Evolutionary conservation across 2,888 invertebrate species (phyloP).

Genomic region (Chloroclystis v-ata): DNA sequence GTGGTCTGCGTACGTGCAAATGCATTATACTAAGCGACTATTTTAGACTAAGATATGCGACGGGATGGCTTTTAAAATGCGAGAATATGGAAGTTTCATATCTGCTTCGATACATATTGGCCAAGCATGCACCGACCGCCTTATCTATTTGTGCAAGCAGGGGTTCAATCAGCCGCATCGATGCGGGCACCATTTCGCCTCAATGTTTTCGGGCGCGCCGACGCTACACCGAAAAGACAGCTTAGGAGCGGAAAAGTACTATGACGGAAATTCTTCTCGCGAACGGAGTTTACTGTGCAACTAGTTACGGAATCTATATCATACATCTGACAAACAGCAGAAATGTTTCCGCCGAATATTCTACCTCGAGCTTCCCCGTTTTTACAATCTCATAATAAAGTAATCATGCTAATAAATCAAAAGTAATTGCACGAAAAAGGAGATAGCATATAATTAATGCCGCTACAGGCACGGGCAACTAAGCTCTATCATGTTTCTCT

Average conservation of each 20-base stretch:
- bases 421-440: slow-evolving; percentile 14
- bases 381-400: slow-evolving; percentile 10
- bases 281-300: not conserved
- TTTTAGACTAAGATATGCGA: not conserved
- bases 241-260: slow-evolving; percentile 6
- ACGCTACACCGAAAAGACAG: slow-evolving; percentile 11
- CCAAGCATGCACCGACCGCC: slow-evolving; percentile 30
- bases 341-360: not conserved
- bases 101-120: slow-evolving; percentile 9
- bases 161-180: slow-evolving; percentile 42
- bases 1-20: no score
- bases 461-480: slow-evolving; percentile 15
- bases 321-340: not conserved
- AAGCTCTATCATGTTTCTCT: slow-evolving; percentile 28
- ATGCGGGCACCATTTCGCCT: slow-evolving; percentile 34
- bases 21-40: no score
- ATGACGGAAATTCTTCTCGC: not conserved
- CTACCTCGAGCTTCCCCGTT: not conserved
- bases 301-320: not conserved
- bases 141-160: slow-evolving; percentile 58
- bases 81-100: not conserved
- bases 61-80: no score
- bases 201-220: slow-evolving; percentile 22
- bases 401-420: slow-evolving; percentile 16
- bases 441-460: slow-evolving; percentile 14